Base-by-base conservation (phyloP, 2,797 vertebrate genomes). In the Gymnopithys bicolor region DNA sequence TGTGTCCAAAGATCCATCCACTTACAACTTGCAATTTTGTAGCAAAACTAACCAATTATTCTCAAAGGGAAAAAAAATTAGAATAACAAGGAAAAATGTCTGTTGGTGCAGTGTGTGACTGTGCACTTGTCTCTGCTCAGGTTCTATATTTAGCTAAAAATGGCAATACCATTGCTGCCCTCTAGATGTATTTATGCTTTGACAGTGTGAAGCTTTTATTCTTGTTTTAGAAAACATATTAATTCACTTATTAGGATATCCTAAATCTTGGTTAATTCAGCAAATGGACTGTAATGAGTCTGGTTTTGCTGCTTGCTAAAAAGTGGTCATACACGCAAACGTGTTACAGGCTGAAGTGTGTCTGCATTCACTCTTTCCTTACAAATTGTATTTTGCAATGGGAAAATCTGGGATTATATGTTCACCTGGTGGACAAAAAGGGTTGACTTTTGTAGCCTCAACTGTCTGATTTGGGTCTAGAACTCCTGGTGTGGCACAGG, bases 101-200 rank as follows among this genome's bases (percentile, higher is more conserved):
- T 68, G 24, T 53, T 78, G 84, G 51, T 95, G 89, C 92, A 69
- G 63, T 19, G 43, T 70, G 52, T 93, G 83, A 73, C 55, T 86
- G 73, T 93, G 85, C 87, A 91, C 83, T 96, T 94, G 91, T 86
- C 73, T 94, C 79, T 81, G 67, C 64, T 93, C 59, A 41, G 70
- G 22, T 68, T 90, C 94, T 95, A 92, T 94, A 93, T 95, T 94
- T 95, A 94, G 94, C 28, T 41, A 19, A 73, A 84, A 78, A 95
- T 87, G 56, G 90, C 95, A 95, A 74, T 95, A 93, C 77, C 86
- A 24, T 93, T 95, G 81, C 93, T 93, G 95, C 92, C 94, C 95
- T 96, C 95, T 97, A 94, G 94, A 93, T 93, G 86, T 85, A 81
- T 89, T 97, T 95, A 8, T 90, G 89, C 86, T 92, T 85, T 87